These are phyloP conservation scores for Megalurothrips usitatus DNA, from an alignment of 2,888 invertebrate genomes.

Conservation along the genomic window DNA sequence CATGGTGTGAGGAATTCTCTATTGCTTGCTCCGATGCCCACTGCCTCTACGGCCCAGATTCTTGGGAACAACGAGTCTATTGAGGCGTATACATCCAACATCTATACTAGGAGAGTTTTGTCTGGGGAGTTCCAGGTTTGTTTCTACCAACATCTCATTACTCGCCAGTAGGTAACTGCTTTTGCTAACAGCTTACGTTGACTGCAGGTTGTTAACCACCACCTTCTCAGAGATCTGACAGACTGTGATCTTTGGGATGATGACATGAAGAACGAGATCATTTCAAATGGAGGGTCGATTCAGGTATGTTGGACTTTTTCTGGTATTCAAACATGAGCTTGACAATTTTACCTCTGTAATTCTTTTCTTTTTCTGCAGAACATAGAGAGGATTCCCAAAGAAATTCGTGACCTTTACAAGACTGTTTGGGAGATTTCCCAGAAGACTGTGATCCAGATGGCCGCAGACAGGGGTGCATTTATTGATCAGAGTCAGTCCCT, in stretches of 20 bases:
- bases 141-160: not conserved
- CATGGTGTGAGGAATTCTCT: slow-evolving; percentile 91
- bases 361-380: slow-evolving; percentile 49
- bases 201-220: slow-evolving; percentile 86
- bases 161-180: too few species aligned
- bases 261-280: slow-evolving; percentile 89
- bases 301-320: slow-evolving; percentile 53
- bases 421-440: slow-evolving; percentile 98
- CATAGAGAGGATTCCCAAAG: slow-evolving; percentile 76
- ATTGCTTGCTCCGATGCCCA: slow-evolving; percentile 95
- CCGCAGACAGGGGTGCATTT: slow-evolving; percentile 94
- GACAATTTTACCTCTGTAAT: slow-evolving; percentile 26
- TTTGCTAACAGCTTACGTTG: slow-evolving; percentile 28
- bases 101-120: slow-evolving; percentile 79
- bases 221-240: slow-evolving; percentile 87
- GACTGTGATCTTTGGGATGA: slow-evolving; percentile 90
- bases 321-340: not conserved
- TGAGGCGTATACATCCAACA: slow-evolving; percentile 97
- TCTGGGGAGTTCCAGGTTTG: slow-evolving; percentile 83
- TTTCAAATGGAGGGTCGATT: slow-evolving; percentile 87
- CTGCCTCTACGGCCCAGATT: slow-evolving; percentile 98
- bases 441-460: slow-evolving; percentile 89
- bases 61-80: slow-evolving; percentile 98
- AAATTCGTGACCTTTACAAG: slow-evolving; percentile 83
- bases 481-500: slow-evolving; percentile 99